These are phyloP conservation scores for Amyelois transitella DNA, from an alignment of 1,140 invertebrate genomes.

Conservation along the genomic window DNA sequence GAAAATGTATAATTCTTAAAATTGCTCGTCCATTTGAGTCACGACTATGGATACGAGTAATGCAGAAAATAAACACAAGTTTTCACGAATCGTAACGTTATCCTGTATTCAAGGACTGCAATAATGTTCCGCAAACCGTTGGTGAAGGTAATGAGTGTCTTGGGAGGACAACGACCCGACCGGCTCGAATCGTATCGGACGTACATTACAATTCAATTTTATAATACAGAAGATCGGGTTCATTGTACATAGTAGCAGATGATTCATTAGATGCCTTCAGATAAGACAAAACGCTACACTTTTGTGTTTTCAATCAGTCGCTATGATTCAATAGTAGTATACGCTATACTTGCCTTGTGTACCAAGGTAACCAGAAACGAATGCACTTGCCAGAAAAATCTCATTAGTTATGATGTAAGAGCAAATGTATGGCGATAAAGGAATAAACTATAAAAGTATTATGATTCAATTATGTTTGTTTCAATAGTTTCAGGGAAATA, in stretches of 20 bases:
- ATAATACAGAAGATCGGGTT: constrained; percentile 49
- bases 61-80: neutral
- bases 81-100: constrained; percentile 13
- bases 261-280: constrained; percentile 45
- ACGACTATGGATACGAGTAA: neutral
- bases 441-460: neutral
- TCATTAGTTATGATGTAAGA: too few relatives aligned
- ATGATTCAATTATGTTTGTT: neutral
- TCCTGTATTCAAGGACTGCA: constrained; percentile 57
- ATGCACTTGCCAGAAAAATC: too few relatives aligned
- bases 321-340: neutral
- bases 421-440: neutral
- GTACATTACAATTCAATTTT: constrained; percentile 48
- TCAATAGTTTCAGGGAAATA: neutral
- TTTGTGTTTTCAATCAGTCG: neutral
- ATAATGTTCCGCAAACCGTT: constrained; percentile 56
- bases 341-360: too few relatives aligned
- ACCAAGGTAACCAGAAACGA: too few relatives aligned
- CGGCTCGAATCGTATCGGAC: constrained; percentile 59
- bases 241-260: constrained; percentile 48
- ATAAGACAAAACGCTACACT: constrained; percentile 14
- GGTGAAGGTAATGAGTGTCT: constrained; percentile 55
- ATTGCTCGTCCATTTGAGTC: neutral
- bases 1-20: neutral
- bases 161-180: constrained; percentile 60